These are phyloP conservation scores for Hirundo rustica DNA, from an alignment of 2,797 vertebrate species.

Conservation along the genomic window DNA sequence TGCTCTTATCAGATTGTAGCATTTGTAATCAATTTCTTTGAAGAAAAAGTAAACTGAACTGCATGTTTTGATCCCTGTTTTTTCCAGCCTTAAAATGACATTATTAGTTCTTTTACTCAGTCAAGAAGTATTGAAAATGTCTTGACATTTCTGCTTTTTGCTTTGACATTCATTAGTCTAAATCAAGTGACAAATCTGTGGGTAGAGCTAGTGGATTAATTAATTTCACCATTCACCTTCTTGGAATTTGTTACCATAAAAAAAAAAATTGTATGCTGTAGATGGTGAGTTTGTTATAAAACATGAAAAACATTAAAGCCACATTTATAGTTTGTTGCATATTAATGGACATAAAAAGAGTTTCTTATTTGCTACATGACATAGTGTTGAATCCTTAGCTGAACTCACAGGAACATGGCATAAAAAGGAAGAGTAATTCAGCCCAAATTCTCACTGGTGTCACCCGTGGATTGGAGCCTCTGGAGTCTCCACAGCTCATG, in stretches of 20 bases:
- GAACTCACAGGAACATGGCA: neutral
- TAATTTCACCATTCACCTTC: neutral
- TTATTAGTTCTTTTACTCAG: neutral
- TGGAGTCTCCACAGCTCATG: neutral
- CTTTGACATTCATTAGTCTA: conserved; percentile 4
- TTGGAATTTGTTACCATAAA: neutral
- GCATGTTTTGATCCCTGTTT: neutral
- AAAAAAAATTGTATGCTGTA: neutral
- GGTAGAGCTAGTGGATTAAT: neutral
- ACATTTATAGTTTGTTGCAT: neutral
- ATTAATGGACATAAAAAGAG: neutral
- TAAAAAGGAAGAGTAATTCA: neutral
- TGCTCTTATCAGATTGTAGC: neutral
- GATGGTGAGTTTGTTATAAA: neutral
- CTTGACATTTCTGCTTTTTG: conserved; percentile 20
- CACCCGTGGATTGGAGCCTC: neutral
- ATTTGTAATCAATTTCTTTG: neutral
- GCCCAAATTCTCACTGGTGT: neutral
- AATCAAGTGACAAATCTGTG: neutral
- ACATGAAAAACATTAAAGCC: neutral
- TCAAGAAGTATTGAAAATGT: conserved; percentile 4
- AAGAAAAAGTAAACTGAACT: neutral
- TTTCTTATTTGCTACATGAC: neutral
- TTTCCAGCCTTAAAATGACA: neutral
- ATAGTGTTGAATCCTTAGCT: neutral